phyloP scores from a whole-genome alignment of 2,113 vertebrate species.

The Trematomus loennbergii region DNA sequence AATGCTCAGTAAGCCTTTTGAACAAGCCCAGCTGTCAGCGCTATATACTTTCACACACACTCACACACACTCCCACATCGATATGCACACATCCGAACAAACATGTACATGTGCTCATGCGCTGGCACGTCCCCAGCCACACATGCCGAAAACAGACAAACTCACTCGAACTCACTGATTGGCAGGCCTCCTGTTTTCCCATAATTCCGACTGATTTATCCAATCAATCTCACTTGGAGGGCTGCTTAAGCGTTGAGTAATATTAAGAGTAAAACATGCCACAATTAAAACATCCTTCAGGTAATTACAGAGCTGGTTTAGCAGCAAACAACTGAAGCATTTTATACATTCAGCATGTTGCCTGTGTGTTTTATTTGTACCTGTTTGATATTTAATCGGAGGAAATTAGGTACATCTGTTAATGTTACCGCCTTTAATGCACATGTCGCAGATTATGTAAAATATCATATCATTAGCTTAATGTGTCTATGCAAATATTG shows the following conservation, averaged over 20 bases:
- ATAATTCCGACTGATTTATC: conserved; percentile 81
- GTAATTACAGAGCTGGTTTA: conserved; percentile 90
- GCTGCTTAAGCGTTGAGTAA: conserved; percentile 79
- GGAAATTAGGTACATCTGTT: conserved; percentile 69
- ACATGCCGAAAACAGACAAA: conserved; percentile 43
- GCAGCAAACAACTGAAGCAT: conserved; percentile 79
- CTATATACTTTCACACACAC: conserved; percentile 63
- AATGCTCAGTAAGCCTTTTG: conserved; percentile 81
- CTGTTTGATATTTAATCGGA: conserved; percentile 69
- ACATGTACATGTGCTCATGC: conserved; percentile 55
- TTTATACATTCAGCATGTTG: conserved; percentile 69
- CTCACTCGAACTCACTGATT: conserved; percentile 71
- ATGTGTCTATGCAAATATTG: conserved; percentile 67
- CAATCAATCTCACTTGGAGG: conserved; percentile 81
- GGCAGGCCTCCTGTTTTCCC: conserved; percentile 81
- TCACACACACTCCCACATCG: conserved; percentile 16
- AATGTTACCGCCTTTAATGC: conserved; percentile 48
- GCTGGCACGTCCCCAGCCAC: conserved; percentile 62
- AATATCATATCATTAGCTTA: conserved; percentile 61
- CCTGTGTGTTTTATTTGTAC: conserved; percentile 69
- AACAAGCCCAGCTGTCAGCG: conserved; percentile 84
- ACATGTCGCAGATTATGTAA: conserved; percentile 60
- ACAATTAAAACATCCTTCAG: conserved; percentile 86
- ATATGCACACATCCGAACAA: conserved; percentile 48
- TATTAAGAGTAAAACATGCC: conserved; percentile 87